phyloP scores from a whole-genome alignment of 2,888 invertebrate genomes.

The Drosophila mimetica region DNA sequence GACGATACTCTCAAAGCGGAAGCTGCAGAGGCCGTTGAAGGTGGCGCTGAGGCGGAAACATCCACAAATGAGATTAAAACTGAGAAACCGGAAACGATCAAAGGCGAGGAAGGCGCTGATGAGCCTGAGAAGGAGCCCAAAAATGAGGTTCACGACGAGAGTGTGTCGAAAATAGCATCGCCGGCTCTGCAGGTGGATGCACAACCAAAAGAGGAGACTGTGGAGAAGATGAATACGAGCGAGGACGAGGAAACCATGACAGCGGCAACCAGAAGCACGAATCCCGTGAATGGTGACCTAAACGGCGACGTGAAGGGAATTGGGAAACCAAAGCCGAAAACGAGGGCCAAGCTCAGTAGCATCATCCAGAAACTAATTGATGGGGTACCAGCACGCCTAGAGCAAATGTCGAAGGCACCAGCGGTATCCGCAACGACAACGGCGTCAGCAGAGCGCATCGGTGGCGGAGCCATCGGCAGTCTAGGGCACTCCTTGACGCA shows the following conservation, averaged over 20 bases:
- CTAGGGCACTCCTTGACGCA: constrained; percentile 65
- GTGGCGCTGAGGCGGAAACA: constrained; percentile 10
- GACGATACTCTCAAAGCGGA: constrained; percentile 71
- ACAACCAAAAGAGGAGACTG: constrained; percentile 42
- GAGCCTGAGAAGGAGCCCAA: constrained; percentile 21
- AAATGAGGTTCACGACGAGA: constrained; percentile 22
- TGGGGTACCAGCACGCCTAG: constrained; percentile 79
- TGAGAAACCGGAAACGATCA: constrained; percentile 50
- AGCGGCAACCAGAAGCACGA: constrained; percentile 11
- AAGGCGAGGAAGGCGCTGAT: constrained; percentile 40
- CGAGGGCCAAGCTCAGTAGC: constrained; percentile 82
- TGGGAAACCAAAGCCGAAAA: constrained; percentile 80
- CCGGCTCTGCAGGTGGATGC: constrained; percentile 10
- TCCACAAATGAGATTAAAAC: constrained; percentile 44
- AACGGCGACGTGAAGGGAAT: constrained; percentile 52
- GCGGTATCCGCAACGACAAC: constrained; percentile 35
- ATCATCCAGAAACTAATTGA: constrained; percentile 84
- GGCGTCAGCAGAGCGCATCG: constrained; percentile 51
- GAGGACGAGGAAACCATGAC: constrained; percentile 69
- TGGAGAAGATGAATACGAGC: constrained; percentile 80
- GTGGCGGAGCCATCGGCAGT: constrained; percentile 65
- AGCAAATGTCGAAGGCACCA: constrained; percentile 77
- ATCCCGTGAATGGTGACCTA: constrained; percentile 52
- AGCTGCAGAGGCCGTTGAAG: constrained; percentile 2
- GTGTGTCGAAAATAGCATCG: constrained; percentile 19